phyloP scores from a whole-genome alignment of 2,888 invertebrate genomes.

The Emmelina monodactyla region DNA sequence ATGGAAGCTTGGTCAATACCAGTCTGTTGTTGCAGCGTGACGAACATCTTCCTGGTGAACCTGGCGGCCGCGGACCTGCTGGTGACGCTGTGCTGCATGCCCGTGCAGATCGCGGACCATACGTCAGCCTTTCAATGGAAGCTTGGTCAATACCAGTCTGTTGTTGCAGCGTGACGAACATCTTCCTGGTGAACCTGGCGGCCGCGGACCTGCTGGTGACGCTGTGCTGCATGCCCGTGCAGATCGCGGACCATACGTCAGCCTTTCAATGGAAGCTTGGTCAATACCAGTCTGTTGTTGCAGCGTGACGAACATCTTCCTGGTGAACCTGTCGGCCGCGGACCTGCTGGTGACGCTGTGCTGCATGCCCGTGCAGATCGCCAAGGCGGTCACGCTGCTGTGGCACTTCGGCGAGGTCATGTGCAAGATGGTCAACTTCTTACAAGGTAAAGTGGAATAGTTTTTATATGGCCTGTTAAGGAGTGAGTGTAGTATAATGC shows the following conservation, averaged over 20 bases:
- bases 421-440: slow-evolving; percentile 76
- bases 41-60: slow-evolving; percentile 80
- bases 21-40: slow-evolving; percentile 73
- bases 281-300: too few relatives aligned
- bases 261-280: too few relatives aligned
- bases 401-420: slow-evolving; percentile 78
- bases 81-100: slow-evolving; percentile 79
- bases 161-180: slow-evolving; percentile 75
- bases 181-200: slow-evolving; percentile 78
- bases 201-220: slow-evolving; percentile 78
- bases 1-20: too few relatives aligned
- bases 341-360: slow-evolving; percentile 76
- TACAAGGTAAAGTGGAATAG: slow-evolving; percentile 82
- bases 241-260: too few relatives aligned
- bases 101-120: slow-evolving; percentile 74
- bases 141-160: too few relatives aligned
- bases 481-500: too few relatives aligned
- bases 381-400: slow-evolving; percentile 71
- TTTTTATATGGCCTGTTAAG: too few relatives aligned
- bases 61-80: slow-evolving; percentile 76
- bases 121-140: too few relatives aligned
- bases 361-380: slow-evolving; percentile 79
- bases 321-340: slow-evolving; percentile 77
- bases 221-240: slow-evolving; percentile 77
- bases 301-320: slow-evolving; percentile 80